Percentiles rank a stretch among this genome's conserved stretches.
These are phyloP conservation scores for Chrysochloris asiatica DNA, from an alignment of 2,113 vertebrate species.

Conservation along the genomic window DNA sequence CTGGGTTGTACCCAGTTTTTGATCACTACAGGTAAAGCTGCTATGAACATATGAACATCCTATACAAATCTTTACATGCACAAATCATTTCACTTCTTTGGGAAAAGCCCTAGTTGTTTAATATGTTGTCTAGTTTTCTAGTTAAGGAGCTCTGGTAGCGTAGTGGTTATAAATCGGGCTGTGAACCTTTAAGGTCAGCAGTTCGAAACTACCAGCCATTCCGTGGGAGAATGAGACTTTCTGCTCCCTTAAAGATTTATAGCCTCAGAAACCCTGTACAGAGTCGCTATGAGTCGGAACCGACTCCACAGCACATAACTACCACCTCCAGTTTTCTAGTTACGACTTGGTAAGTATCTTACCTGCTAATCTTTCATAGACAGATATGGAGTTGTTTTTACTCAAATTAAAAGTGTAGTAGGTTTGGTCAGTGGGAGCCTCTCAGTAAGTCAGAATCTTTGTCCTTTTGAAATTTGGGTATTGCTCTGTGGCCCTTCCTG, in stretches of 20 bases:
- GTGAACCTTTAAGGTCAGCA: no score
- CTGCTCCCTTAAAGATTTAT: no score
- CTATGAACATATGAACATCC: background rate
- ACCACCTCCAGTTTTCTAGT: no score
- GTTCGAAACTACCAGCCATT: no score
- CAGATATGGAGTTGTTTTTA: background rate
- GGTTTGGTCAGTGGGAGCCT: background rate
- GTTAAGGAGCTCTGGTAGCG: no score
- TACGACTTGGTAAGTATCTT: no score
- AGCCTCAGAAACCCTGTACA: no score
- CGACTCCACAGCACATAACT: no score
- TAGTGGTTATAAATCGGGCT: background rate
- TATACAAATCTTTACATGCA: background rate
- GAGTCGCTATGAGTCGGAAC: no score
- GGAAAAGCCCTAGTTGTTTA: background rate
- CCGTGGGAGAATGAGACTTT: no score
- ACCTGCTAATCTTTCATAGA: background rate
- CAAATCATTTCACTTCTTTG: background rate
- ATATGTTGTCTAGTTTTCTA: conserved; percentile 10
- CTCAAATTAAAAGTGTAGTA: background rate
- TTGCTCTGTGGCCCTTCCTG: background rate
- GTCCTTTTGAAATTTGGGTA: background rate
- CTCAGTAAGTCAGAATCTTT: background rate
- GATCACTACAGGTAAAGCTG: background rate
- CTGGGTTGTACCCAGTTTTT: background rate